These are phyloP conservation scores for Melanogrammus aeglefinus DNA, from an alignment of 2,797 vertebrate genomes.

Conservation along the genomic window DNA sequence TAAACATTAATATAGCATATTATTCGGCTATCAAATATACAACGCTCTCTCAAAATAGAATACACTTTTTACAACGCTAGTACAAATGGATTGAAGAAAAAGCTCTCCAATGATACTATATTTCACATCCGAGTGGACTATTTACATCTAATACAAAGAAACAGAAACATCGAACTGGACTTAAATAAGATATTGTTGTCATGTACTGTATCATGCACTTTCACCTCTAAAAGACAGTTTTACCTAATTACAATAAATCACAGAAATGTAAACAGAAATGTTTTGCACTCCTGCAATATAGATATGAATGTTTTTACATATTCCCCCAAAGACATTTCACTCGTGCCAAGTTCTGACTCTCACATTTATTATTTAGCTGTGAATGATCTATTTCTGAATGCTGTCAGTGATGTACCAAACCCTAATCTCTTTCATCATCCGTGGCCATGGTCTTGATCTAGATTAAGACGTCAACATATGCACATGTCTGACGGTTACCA, in stretches of 20 bases:
- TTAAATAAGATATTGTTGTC: slow-evolving; percentile 59
- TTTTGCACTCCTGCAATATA: slow-evolving; percentile 31
- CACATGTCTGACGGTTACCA: slow-evolving; percentile 12
- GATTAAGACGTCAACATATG: slow-evolving; percentile 8
- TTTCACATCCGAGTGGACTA: slow-evolving; percentile 51
- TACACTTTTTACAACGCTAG: slow-evolving; percentile 72
- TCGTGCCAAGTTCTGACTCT: slow-evolving; percentile 35
- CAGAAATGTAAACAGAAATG: slow-evolving; percentile 56
- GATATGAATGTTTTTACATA: not conserved
- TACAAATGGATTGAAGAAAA: slow-evolving; percentile 72
- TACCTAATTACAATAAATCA: slow-evolving; percentile 41
- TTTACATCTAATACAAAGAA: slow-evolving; percentile 66
- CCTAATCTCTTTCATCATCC: slow-evolving; percentile 6
- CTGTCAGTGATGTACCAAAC: slow-evolving; percentile 10
- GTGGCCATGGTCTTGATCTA: slow-evolving; percentile 13
- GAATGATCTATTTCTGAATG: slow-evolving; percentile 12
- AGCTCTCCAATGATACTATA: slow-evolving; percentile 51
- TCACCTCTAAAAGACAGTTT: slow-evolving; percentile 39
- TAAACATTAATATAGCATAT: slow-evolving; percentile 59
- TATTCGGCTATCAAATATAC: slow-evolving; percentile 72
- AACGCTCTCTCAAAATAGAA: slow-evolving; percentile 71
- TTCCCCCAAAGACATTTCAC: not conserved
- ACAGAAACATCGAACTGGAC: slow-evolving; percentile 43
- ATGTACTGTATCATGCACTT: slow-evolving; percentile 60
- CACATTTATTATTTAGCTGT: slow-evolving; percentile 24